Evolutionary conservation across 2,888 invertebrate species (phyloP).

Genomic region (Zeuzera pyrina): DNA sequence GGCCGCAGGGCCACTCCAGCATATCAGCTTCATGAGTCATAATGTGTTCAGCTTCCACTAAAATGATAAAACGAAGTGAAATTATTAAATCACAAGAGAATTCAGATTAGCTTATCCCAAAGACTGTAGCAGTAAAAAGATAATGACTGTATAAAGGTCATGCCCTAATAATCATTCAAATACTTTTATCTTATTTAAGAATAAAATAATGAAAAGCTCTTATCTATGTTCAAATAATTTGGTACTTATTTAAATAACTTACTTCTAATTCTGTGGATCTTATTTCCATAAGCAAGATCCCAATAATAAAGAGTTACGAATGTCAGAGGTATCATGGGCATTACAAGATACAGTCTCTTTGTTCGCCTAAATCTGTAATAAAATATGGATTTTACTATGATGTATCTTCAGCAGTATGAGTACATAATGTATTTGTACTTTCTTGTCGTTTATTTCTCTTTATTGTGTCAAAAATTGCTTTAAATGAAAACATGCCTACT

Average conservation of each 20-base stretch:
- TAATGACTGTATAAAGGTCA: too few species aligned
- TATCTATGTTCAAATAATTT: too few species aligned
- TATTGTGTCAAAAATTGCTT: slow-evolving; percentile 4
- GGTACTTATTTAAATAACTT: slow-evolving; percentile 24
- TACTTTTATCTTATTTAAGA: background rate
- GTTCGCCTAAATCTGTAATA: slow-evolving; percentile 72
- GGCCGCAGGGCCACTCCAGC: slow-evolving; percentile 80
- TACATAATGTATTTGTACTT: too few species aligned
- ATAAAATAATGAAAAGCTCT: background rate
- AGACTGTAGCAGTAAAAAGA: too few species aligned
- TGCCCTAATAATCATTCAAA: background rate
- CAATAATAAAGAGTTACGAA: slow-evolving; percentile 81
- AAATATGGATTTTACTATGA: slow-evolving; percentile 10
- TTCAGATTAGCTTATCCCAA: too few species aligned
- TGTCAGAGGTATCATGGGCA: slow-evolving; percentile 80
- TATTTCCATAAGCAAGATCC: slow-evolving; percentile 85
- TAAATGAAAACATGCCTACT: too few species aligned
- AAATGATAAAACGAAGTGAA: slow-evolving; percentile 34
- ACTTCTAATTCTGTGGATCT: slow-evolving; percentile 83
- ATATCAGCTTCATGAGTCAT: slow-evolving; percentile 81
- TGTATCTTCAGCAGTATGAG: background rate
- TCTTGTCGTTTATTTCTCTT: too few species aligned
- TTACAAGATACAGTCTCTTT: slow-evolving; percentile 72
- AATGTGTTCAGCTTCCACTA: slow-evolving; percentile 85
- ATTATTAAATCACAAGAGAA: too few species aligned